These are phyloP conservation scores for human (Homo sapiens) DNA, from an alignment of 2,113 vertebrate species.

Conservation along the genomic window DNA sequence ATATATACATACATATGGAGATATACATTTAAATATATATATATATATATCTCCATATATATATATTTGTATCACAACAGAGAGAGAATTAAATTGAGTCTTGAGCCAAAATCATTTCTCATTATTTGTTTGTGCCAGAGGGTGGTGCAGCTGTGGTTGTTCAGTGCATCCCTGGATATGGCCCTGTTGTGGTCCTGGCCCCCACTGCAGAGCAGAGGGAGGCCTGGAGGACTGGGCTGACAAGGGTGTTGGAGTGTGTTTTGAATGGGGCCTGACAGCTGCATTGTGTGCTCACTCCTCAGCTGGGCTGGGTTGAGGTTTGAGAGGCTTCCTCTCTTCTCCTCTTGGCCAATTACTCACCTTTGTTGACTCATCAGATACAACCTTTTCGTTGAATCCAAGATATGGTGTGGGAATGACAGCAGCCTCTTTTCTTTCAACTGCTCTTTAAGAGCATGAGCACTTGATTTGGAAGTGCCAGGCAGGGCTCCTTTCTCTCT, in stretches of 20 bases:
- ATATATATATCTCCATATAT: too few relatives aligned
- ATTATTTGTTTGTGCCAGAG: background rate
- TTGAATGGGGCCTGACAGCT: too few relatives aligned
- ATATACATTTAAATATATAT: too few relatives aligned
- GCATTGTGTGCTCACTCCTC: background rate
- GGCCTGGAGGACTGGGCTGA: background rate
- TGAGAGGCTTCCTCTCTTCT: background rate
- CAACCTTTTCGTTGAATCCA: background rate
- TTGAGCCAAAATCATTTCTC: background rate
- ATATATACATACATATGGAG: too few relatives aligned
- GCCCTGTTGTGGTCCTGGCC: too few relatives aligned
- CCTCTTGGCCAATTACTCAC: background rate
- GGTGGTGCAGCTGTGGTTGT: background rate
- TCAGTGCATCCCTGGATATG: background rate
- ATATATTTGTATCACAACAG: too few relatives aligned
- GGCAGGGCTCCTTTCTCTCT: background rate
- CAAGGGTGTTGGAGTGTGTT: background rate
- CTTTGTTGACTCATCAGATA: background rate
- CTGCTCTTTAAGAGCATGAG: background rate
- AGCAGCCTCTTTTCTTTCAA: background rate
- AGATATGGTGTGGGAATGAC: background rate
- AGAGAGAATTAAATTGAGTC: background rate
- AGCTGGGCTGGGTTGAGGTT: too few relatives aligned
- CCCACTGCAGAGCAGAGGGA: background rate
- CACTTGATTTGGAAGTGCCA: background rate